These are phyloP conservation scores for Artibeus jamaicensis DNA, from an alignment of 2,797 vertebrate species.

Conservation along the genomic window DNA sequence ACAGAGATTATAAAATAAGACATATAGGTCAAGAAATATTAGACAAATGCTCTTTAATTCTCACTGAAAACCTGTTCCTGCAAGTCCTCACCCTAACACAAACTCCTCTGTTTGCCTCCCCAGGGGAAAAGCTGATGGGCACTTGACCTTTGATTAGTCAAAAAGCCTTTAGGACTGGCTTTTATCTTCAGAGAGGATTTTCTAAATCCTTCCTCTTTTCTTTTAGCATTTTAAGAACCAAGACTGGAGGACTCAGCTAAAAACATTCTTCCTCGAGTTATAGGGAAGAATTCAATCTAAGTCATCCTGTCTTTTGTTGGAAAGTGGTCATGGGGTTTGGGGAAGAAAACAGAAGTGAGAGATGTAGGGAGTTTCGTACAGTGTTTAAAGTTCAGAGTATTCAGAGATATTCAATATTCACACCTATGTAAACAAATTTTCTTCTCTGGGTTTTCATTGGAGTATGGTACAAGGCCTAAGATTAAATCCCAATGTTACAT, in stretches of 20 bases:
- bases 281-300: neutral
- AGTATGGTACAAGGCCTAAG: neutral
- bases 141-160: neutral
- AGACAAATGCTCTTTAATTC: neutral
- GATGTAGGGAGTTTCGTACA: neutral
- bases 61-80: neutral
- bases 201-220: neutral
- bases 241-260: neutral
- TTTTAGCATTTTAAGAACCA: neutral
- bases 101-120: neutral
- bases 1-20: neutral
- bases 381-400: neutral
- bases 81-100: neutral
- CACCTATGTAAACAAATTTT: neutral
- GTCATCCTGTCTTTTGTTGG: neutral
- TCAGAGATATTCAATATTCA: neutral
- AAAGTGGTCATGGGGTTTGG: neutral
- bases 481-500: neutral
- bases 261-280: neutral
- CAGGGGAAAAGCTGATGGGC: neutral
- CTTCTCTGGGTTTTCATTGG: neutral
- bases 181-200: neutral
- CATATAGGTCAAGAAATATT: neutral
- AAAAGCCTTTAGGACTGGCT: neutral
- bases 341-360: neutral